Conservation (phyloP, 2,113 vertebrate genomes). For the Trematomus loennbergii region DNA sequence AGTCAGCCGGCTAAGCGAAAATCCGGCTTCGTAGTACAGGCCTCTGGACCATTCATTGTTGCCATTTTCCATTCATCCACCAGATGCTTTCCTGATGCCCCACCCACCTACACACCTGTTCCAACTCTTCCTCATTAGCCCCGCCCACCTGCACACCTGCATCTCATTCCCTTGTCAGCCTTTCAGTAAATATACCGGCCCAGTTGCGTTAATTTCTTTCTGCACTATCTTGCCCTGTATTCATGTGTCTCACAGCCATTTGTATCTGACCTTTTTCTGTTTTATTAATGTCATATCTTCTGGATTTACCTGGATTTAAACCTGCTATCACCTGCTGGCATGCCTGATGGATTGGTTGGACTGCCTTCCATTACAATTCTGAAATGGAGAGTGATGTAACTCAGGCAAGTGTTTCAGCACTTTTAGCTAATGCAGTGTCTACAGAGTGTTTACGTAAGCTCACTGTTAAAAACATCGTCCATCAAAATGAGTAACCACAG, state of each 20-base stretch:
- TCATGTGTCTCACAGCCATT: not conserved
- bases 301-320: not conserved
- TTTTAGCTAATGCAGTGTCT: slow-evolving; percentile 32
- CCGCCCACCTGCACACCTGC: not conserved
- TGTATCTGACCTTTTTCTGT: not conserved
- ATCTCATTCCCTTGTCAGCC: not conserved
- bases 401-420: slow-evolving; percentile 28
- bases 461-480: slow-evolving; percentile 48
- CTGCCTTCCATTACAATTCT: not conserved
- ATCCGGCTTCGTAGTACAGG: too few relatives aligned
- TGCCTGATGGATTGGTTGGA: not conserved
- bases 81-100: not conserved
- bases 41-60: not conserved
- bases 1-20: too few relatives aligned
- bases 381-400: slow-evolving; percentile 1
- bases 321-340: not conserved
- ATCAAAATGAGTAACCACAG: slow-evolving; percentile 60
- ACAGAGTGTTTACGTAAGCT: slow-evolving; percentile 28
- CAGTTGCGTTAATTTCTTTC: not conserved
- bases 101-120: not conserved
- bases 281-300: not conserved
- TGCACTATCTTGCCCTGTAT: not conserved
- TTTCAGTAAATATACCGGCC: not conserved
- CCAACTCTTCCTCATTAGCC: too few relatives aligned
- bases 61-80: not conserved